Evolutionary conservation across 2,888 invertebrate genomes (phyloP).

Genomic region (Parelbella ahira): DNA sequence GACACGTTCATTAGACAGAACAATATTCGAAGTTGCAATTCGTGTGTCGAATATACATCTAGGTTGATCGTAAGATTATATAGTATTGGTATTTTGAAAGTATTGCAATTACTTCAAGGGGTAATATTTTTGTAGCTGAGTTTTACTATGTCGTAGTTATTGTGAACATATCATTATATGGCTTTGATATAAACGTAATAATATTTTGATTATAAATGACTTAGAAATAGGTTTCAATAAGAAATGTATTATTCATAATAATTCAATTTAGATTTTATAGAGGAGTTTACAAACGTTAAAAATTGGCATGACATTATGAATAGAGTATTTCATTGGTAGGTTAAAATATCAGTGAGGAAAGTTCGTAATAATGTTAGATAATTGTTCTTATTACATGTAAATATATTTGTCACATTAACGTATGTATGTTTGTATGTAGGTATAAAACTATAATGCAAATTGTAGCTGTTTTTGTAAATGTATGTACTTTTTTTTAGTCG

Average conservation of each 20-base stretch:
- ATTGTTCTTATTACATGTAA: no score
- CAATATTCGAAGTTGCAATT: no score
- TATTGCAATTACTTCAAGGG: slow-evolving; percentile 6
- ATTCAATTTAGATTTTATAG: neutral
- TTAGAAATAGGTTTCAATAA: no score
- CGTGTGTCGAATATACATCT: slow-evolving; percentile 15
- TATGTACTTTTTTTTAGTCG: slow-evolving; percentile 31
- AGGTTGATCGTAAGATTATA: slow-evolving; percentile 6
- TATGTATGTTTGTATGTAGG: slow-evolving; percentile 15
- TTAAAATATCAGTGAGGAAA: neutral
- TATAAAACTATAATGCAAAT: slow-evolving; percentile 13
- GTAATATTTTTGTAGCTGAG: slow-evolving; percentile 8
- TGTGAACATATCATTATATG: slow-evolving; percentile 3
- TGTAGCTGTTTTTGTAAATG: slow-evolving; percentile 27
- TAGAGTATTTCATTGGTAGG: no score
- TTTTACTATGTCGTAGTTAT: slow-evolving; percentile 8
- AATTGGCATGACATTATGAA: slow-evolving; percentile 15
- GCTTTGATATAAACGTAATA: slow-evolving; percentile 3
- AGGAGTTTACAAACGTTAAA: slow-evolving; percentile 12
- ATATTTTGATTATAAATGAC: no score
- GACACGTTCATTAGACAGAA: slow-evolving; percentile 2
- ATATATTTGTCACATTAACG: neutral
- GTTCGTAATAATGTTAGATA: no score
- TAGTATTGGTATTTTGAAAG: slow-evolving; percentile 1
- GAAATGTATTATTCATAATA: no score